Evolutionary conservation across 92 coral and sea anemone genomes (phyloP), one percentile per base, ranked within the genome.

Genomic region (Isaurus tuberculatus): DNA sequence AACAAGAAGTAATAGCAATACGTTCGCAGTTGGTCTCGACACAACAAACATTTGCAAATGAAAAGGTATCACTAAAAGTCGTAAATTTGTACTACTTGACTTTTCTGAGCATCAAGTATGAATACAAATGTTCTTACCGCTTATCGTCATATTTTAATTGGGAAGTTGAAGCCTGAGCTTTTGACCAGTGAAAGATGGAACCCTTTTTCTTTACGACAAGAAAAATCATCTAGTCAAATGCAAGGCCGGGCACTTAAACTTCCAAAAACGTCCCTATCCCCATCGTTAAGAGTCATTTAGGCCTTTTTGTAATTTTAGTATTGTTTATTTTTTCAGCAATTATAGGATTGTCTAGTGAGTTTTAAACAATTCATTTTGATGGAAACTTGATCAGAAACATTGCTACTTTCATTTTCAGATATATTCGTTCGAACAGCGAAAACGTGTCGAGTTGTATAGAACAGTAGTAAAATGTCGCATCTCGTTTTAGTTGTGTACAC

Each of bases 401-500:
- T 55, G 34, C 9, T 63, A 8, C 32, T 60, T 22, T 53, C 19
- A 53, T 3, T n/a, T 1, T 26, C 13, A 14, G 32, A 46, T 68
- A 68, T 40, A 15, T 34, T 11, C 25, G 17, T 16, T 4, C 26
- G 10, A 51, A 23, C 80, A 27, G 1, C 42, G 28, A 61, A 22
- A 55, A 51, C 14, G 16, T 37, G 25, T 46, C 28, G 17, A 49
- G 48, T 48, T 30, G 44, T 48, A 32, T 74, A 74, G 9, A 49
- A 29, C 19, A 74, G 32, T 73, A 4, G 17, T 55, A 48, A 27
- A n/a, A 28, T 29, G 17, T 74, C 28, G 37, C 64, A 74, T 74
- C 64, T 74, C 80, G 14, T 65, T 42, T 74, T 19, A 55, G 46
- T 40, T 40, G 46, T 7, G 46, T 40, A 7, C 46, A 40, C 46